Base-by-base conservation (phyloP, 1,140 invertebrate species). In the Drosophila prosaltans region DNA sequence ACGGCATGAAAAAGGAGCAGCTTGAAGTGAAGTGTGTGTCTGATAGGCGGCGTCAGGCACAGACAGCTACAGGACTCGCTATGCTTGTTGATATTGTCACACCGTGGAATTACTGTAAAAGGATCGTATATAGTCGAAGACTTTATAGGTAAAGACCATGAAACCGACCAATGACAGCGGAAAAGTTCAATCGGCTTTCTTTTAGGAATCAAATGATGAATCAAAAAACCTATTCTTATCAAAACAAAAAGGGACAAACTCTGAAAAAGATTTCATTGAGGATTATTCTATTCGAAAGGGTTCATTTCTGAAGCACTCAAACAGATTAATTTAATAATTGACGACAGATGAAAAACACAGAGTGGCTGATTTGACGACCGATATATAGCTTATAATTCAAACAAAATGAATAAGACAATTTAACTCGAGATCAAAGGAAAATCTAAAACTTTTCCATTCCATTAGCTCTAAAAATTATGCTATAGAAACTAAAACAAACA, bases 51-150 rank as follows among this genome's bases (percentile, higher is more conserved):
- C 77, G 78, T 86, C 81, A 81, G 82, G 78, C 72, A 70, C 78
- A 81, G 79, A 72, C 82, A 62, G 39, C 39, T 41, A 32, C 57
- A 62, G 66, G 60, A 40, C 39, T 45, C 21, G n/a, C 62, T 40
- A 39, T 21, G 74, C 82, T 86, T 86, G 82, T 86, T 86, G 82
- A 86, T 86, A 86, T 86, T 86, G 82, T 85, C 75, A 80, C 82
- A 79, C 82, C 60, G 73, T 79, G 72, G 78, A 63, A 65, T 59
- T 57, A 60, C 16, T 10, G 1, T 3, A 59, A 39, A 8, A 26
- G 45, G 32, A 59, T 39, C 57, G 57, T 2, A 21, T 59, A 59
- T 39, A 40, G 21, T 24, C 57, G 16, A 57, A 8, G n/a, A 11
- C n/a, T 28, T 57, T 28, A 28, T 16, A 57, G 32, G 3, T 16